A percentile compares a stretch with the other conserved stretches of the same genome.
These are phyloP conservation scores for Choloepus didactylus DNA, from an alignment of 2,797 vertebrate species.

Conservation along the genomic window DNA sequence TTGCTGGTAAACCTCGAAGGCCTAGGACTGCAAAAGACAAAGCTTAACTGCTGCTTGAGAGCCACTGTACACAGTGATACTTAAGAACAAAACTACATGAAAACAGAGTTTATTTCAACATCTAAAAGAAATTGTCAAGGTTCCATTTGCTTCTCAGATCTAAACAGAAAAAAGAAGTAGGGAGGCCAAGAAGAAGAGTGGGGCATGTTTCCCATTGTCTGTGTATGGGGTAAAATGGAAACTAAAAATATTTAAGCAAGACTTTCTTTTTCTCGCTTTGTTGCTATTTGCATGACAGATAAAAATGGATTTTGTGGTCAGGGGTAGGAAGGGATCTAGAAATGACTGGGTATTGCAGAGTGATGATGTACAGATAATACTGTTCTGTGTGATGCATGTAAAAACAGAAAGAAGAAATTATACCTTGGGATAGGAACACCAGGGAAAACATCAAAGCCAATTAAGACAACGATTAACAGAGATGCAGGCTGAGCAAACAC, in stretches of 20 bases:
- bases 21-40: background rate
- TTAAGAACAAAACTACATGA: background rate
- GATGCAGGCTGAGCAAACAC: background rate
- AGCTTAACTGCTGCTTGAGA: background rate
- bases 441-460: background rate
- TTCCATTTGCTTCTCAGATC: background rate
- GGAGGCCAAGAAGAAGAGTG: background rate
- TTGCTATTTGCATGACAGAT: background rate
- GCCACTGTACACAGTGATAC: background rate
- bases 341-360: background rate
- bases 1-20: background rate
- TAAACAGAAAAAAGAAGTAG: background rate
- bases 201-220: background rate
- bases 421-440: background rate
- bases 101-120: constrained; percentile 4
- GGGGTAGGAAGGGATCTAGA: background rate
- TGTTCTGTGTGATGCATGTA: background rate
- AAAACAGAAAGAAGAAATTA: constrained; percentile 35
- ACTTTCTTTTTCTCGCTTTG: background rate
- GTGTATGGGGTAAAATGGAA: background rate
- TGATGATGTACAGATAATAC: constrained; percentile 7
- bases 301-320: too few species aligned
- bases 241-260: background rate
- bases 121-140: background rate
- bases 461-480: constrained; percentile 46